Percentiles rank a stretch among this genome's conserved stretches.
Conservation (phyloP, 2,888 invertebrate species). For the Phaonia tiefii region DNA sequence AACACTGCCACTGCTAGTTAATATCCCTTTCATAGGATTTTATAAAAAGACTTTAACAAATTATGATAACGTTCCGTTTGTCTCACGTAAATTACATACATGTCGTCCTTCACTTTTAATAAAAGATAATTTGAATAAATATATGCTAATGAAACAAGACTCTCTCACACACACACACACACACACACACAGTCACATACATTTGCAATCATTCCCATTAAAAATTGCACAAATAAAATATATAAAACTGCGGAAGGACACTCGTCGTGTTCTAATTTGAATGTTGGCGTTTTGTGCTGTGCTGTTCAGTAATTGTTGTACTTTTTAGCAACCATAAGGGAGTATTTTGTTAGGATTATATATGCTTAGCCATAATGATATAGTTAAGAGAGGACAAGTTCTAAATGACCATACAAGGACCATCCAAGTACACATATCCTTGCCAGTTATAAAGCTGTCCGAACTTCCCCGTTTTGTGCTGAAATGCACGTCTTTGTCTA, state of each 20-base stretch:
- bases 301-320: conserved; percentile 40
- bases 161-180: not conserved
- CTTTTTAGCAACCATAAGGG: conserved; percentile 55
- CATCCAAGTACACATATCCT: not conserved
- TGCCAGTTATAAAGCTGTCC: not conserved
- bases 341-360: conserved; percentile 67
- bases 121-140: conserved; percentile 53
- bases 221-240: conserved; percentile 12
- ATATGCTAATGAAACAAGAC: conserved; percentile 59
- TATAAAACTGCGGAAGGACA: conserved; percentile 27
- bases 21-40: not conserved
- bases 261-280: conserved; percentile 33
- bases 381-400: conserved; percentile 41
- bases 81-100: not conserved
- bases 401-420: not conserved
- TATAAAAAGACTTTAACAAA: not conserved
- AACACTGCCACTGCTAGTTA: not conserved
- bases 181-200: not conserved
- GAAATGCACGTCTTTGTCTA: not conserved
- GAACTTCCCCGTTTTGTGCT: not conserved
- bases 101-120: conserved; percentile 30
- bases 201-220: not conserved
- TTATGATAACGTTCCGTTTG: not conserved
- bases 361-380: conserved; percentile 65
- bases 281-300: conserved; percentile 21